A percentile compares a stretch with the other conserved stretches of the same genome.
Conservation (phyloP, 2,888 invertebrate species). For the Apocheima hispidaria region DNA sequence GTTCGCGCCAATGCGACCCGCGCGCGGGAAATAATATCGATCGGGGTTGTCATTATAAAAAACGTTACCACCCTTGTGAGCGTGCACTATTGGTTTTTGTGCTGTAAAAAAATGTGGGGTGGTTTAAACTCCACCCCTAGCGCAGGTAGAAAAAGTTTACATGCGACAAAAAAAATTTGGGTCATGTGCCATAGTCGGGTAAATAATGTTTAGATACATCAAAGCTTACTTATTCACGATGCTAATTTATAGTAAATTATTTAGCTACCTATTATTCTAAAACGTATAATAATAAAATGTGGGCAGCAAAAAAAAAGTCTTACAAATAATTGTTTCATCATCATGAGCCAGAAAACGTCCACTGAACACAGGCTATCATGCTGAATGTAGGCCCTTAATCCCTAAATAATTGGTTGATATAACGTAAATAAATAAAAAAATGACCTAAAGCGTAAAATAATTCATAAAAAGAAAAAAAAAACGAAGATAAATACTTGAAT, state of each 20-base stretch:
- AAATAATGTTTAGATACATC: constrained; percentile 2
- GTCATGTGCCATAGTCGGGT: constrained; percentile 21
- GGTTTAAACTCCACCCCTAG: constrained; percentile 71
- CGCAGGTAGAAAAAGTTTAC: constrained; percentile 72
- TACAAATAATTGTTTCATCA: no score
- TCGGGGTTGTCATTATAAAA: constrained; percentile 66
- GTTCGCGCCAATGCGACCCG: constrained; percentile 71
- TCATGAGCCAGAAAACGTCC: constrained; percentile 1
- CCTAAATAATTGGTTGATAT: no score
- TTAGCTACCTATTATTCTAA: neutral
- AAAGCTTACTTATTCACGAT: neutral
- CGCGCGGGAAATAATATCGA: constrained; percentile 79
- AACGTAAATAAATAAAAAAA: no score
- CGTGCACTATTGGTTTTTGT: constrained; percentile 75
- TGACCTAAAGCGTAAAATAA: no score
- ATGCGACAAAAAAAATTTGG: constrained; percentile 51
- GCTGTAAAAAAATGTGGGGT: constrained; percentile 74
- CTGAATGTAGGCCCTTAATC: no score
- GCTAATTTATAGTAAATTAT: neutral
- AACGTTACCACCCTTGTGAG: constrained; percentile 73
- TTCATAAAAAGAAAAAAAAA: no score
- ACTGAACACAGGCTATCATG: no score
- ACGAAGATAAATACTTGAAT: no score
- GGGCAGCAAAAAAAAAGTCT: no score
- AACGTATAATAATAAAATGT: neutral